Conservation (phyloP, 2,113 vertebrate genomes). For the Gobio gobio region DNA sequence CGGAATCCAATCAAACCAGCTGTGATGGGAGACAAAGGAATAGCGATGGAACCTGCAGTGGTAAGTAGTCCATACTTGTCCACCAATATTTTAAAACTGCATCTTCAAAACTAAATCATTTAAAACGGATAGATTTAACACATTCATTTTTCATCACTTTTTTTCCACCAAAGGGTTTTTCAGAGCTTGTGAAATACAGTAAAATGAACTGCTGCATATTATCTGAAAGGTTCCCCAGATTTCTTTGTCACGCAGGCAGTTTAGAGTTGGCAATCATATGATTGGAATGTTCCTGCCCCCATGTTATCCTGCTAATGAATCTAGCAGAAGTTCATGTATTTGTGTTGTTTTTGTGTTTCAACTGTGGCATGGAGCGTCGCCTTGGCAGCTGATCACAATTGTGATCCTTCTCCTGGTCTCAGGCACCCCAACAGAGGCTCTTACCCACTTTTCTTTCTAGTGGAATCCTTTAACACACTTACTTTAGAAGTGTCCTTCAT, state of each 20-base stretch:
- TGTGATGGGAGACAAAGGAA: constrained; percentile 72
- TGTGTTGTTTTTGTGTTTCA: constrained; percentile 51
- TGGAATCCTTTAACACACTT: neutral
- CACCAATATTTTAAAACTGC: neutral
- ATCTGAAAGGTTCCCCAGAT: neutral
- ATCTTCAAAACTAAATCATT: neutral
- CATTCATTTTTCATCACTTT: neutral
- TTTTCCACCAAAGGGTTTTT: neutral
- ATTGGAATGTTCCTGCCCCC: constrained; percentile 63
- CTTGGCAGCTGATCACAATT: constrained; percentile 54
- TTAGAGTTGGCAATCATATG: constrained; percentile 51
- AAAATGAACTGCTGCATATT: neutral
- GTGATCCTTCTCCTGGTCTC: constrained; percentile 46
- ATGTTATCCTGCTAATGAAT: constrained; percentile 63
- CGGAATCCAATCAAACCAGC: constrained; percentile 59
- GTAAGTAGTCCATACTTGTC: constrained; percentile 65
- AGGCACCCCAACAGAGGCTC: neutral
- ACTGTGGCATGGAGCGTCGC: constrained; percentile 38
- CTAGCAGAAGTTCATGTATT: constrained; percentile 48
- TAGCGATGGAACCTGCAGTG: constrained; percentile 68
- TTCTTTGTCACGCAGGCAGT: constrained; percentile 51
- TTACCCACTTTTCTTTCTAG: neutral
- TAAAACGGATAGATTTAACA: neutral
- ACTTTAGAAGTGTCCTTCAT: neutral
- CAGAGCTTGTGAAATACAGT: neutral